Evolutionary conservation across 2,113 vertebrate genomes (phyloP), one percentile per base, ranked within the genome.

Genomic region (Cryptotis parvus): DNA sequence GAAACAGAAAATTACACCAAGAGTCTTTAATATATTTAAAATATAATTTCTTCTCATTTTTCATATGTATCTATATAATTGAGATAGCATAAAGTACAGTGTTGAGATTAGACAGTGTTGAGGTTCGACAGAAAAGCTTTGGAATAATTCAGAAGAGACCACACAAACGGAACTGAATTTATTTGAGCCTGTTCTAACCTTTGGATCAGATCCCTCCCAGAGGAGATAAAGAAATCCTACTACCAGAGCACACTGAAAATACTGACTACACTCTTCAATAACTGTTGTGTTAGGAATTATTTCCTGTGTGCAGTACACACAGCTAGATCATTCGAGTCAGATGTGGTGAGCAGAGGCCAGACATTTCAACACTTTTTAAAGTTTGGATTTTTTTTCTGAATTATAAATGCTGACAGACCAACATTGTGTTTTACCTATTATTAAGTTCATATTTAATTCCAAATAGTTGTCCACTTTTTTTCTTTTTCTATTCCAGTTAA

Each of bases 101-200:
- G n/a, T n/a, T n/a, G 61, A 26, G 20, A 80, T n/a, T n/a, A n/a
- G n/a, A 87, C 26, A 69, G 39, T 80, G 27, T 79, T 88, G 58
- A 90, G 73, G 63, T 39, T 81, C 86, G 66, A 88, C 66, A 73
- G 26, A 9, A 52, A 74, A 37, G 37, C 72, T 92, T 90, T 91
- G 68, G 52, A 69, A 92, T 76, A 88, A 94, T 91, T 96, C 82
- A 91, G 78, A 90, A 61, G 82, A 90, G 88, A 90, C 82, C 74
- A 90, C 52, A 80, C 61, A 72, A 37, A 90, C 24, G 49, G 43
- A 80, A 76, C 35, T 85, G 66, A 94, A 87, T 91, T 97, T 95
- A 84, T 87, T 43, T 86, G 85, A 94, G 88, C 39, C 72, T 77
- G 29, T 86, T 94, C 73, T 95, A 97, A 95, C 85, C 91, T 96